Evolutionary conservation across 2,888 invertebrate species (phyloP).

Genomic region (Limenitis camilla): DNA sequence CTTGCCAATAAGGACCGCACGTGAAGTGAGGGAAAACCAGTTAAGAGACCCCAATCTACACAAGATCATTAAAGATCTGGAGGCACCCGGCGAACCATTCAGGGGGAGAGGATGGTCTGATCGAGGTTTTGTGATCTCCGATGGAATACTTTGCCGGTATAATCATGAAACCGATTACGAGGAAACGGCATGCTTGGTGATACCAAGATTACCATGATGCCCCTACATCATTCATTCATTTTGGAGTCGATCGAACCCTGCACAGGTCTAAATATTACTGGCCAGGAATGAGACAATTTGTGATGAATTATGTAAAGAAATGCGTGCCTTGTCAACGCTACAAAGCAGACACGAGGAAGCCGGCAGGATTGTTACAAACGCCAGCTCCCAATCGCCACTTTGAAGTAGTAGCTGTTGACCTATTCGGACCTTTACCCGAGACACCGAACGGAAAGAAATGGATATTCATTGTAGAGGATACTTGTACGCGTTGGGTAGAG

Average conservation of each 20-base stretch:
- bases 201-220: constrained; percentile 25
- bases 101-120: constrained; percentile 17
- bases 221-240: constrained; percentile 29
- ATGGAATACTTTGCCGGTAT: constrained; percentile 28
- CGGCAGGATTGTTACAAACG: constrained; percentile 19
- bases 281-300: constrained; percentile 25
- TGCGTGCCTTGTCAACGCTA: constrained; percentile 22
- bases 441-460: constrained; percentile 21
- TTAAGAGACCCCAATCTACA: constrained; percentile 21
- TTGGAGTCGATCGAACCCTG: constrained; percentile 29
- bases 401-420: constrained; percentile 17
- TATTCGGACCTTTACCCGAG: constrained; percentile 29
- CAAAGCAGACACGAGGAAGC: constrained; percentile 19
- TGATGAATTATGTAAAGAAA: constrained; percentile 19
- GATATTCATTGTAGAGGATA: constrained; percentile 30
- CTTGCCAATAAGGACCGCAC: constrained; percentile 13
- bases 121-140: constrained; percentile 22
- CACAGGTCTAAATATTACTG: constrained; percentile 23
- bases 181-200: constrained; percentile 16
- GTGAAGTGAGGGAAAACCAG: constrained; percentile 20
- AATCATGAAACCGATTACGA: constrained; percentile 19
- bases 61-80: constrained; percentile 26
- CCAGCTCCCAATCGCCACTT: constrained; percentile 13
- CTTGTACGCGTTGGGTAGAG: constrained; percentile 28
- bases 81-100: constrained; percentile 4